phyloP scores from a whole-genome alignment of 2,797 vertebrate genomes.

The Todus mexicanus region DNA sequence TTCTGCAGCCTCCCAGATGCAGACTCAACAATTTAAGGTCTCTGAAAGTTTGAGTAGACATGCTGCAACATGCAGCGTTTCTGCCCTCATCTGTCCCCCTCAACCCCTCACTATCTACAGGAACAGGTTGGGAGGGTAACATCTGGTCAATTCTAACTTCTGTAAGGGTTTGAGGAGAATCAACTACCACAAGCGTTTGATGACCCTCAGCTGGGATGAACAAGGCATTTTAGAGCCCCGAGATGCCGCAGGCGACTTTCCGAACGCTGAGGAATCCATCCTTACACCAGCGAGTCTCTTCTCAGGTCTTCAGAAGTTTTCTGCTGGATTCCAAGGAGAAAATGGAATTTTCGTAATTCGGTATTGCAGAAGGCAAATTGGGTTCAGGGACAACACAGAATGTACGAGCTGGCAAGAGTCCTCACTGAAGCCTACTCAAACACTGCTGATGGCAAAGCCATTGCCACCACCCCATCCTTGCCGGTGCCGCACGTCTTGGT shows the following conservation, averaged over 20 bases:
- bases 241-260: neutral
- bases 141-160: neutral
- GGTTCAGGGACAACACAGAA: neutral
- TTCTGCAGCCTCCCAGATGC: neutral
- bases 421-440: neutral
- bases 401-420: neutral
- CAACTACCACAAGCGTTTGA: neutral
- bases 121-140: neutral
- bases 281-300: neutral
- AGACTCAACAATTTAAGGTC: neutral
- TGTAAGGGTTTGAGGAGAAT: neutral
- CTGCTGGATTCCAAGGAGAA: neutral
- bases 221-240: neutral
- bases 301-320: neutral
- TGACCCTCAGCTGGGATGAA: neutral
- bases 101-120: neutral
- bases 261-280: neutral
- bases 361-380: neutral
- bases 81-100: neutral
- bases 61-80: neutral
- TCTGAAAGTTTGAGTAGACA: neutral
- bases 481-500: neutral
- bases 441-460: neutral
- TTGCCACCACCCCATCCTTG: accelerated
- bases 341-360: neutral